A percentile compares a stretch with the other conserved stretches of the same genome.
These are phyloP conservation scores for Homarus gammarus DNA, from an alignment of 2,888 invertebrate species.

Conservation along the genomic window DNA sequence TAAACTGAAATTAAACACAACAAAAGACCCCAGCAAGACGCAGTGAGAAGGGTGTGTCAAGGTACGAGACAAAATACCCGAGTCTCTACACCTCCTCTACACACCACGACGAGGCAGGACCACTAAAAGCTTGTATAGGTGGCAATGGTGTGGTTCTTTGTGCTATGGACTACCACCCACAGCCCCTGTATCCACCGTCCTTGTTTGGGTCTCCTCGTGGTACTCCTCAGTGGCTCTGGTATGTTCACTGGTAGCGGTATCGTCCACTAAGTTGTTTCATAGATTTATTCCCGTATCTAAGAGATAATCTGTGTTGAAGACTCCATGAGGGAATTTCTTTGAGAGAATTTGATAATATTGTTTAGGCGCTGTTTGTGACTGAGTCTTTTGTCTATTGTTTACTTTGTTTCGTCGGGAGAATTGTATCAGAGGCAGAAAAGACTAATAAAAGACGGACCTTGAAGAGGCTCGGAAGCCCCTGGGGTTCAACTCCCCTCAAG, in stretches of 20 bases:
- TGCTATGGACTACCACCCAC: too few relatives aligned
- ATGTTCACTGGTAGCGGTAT: neutral
- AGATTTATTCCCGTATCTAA: neutral
- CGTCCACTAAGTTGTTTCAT: neutral
- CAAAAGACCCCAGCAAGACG: too few relatives aligned
- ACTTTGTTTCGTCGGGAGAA: neutral
- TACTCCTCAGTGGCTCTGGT: neutral
- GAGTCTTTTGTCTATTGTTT: slow-evolving; percentile 8
- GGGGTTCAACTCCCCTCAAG: neutral
- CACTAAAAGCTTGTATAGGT: too few relatives aligned
- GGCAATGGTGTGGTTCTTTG: too few relatives aligned
- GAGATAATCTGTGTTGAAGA: too few relatives aligned
- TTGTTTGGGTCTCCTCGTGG: neutral
- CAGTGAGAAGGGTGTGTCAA: too few relatives aligned
- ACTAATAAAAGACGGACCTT: neutral
- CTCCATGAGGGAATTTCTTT: too few relatives aligned
- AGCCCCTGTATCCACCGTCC: neutral
- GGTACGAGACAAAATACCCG: too few relatives aligned
- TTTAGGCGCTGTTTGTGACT: slow-evolving; percentile 5
- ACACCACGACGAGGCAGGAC: too few relatives aligned
- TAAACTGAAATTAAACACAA: too few relatives aligned
- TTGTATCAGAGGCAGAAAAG: neutral
- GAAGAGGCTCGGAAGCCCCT: neutral
- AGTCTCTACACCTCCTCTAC: too few relatives aligned
- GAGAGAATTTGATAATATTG: neutral